Evolutionary conservation across 2,888 invertebrate species (phyloP).

Genomic region (Harpalus rubripes): DNA sequence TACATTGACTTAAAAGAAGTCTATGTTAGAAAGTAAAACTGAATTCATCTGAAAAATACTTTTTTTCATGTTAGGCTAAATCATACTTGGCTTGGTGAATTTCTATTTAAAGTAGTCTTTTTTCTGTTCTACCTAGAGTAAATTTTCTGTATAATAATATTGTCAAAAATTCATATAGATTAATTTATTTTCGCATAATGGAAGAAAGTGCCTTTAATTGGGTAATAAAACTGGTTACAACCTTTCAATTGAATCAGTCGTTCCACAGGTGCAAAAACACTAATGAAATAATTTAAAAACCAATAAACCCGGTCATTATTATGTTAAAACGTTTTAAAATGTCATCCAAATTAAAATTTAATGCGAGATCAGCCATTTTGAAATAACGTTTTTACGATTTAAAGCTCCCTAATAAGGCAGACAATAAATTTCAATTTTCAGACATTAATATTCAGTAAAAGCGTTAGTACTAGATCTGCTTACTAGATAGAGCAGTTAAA

Average conservation of each 20-base stretch:
- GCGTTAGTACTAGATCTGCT: conserved; percentile 9
- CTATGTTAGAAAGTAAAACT: too few species aligned
- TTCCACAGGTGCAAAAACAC: conserved; percentile 3
- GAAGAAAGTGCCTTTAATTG: neutral
- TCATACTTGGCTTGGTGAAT: too few species aligned
- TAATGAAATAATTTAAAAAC: conserved; percentile 40
- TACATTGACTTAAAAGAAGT: too few species aligned
- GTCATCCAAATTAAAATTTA: conserved; percentile 47
- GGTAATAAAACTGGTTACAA: neutral
- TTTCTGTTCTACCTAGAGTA: too few species aligned
- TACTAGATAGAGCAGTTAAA: conserved; percentile 29
- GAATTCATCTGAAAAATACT: too few species aligned
- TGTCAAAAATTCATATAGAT: too few species aligned
- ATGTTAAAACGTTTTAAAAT: conserved; percentile 49
- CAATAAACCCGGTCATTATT: conserved; percentile 14
- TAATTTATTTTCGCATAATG: too few species aligned
- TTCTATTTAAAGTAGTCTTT: too few species aligned
- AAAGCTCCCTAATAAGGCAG: conserved; percentile 33
- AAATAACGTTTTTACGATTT: conserved; percentile 45
- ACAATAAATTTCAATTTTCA: conserved; percentile 46
- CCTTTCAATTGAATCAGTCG: neutral
- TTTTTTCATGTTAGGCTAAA: too few species aligned
- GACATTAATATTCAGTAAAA: conserved; percentile 48
- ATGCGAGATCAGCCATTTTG: conserved; percentile 28
- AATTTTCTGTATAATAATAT: too few species aligned